phyloP scores from a whole-genome alignment of 2,113 vertebrate species.

The Serinus canaria region DNA sequence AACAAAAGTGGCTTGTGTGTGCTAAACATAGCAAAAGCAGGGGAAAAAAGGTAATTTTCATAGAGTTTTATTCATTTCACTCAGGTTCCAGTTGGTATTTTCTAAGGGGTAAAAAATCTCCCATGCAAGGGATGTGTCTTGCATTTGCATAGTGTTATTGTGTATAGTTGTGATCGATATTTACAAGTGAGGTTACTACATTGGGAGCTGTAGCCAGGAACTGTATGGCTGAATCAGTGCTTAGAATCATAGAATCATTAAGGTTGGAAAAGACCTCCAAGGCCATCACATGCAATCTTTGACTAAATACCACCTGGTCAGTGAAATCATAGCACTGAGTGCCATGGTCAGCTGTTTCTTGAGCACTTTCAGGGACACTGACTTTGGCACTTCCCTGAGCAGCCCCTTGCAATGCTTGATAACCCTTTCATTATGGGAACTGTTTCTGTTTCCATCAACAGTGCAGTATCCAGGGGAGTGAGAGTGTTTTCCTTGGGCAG shows the following conservation, averaged over 20 bases:
- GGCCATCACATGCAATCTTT: neutral
- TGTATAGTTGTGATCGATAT: neutral
- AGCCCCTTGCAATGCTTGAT: neutral
- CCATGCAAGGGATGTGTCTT: neutral
- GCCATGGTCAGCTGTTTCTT: neutral
- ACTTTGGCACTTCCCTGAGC: fast-evolving
- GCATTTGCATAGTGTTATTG: neutral
- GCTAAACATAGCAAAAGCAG: neutral
- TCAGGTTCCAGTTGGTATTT: neutral
- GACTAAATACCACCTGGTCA: neutral
- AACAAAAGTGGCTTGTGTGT: neutral
- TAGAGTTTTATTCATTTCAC: neutral
- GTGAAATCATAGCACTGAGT: neutral
- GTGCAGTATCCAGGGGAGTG: neutral
- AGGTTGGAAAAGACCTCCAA: neutral
- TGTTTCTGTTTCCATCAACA: neutral
- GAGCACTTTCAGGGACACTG: neutral
- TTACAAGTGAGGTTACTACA: neutral
- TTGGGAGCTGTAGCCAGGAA: neutral
- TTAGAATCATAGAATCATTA: neutral
- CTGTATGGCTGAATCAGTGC: neutral
- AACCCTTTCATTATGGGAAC: neutral
- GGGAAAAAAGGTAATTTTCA: neutral
- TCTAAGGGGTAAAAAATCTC: neutral
- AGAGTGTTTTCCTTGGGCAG: neutral